Conservation (phyloP, 1,140 invertebrate genomes). For the Diuraphis noxia region DNA sequence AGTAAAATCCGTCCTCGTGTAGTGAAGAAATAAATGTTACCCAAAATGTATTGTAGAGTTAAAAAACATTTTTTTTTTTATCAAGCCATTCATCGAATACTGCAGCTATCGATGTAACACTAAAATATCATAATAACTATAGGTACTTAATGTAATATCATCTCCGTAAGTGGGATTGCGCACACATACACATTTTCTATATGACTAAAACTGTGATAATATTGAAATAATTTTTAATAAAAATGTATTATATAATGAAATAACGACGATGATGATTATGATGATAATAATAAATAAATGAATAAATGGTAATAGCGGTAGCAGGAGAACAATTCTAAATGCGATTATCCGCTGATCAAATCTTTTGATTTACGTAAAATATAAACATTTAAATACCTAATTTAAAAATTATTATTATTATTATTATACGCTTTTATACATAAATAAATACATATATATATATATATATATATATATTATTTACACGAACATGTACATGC, state of each 20-base stretch:
- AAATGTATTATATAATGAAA: background rate
- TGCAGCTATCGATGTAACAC: background rate
- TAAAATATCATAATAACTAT: constrained; percentile 11
- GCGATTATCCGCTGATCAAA: background rate
- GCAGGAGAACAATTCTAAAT: background rate
- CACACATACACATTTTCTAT: constrained; percentile 8
- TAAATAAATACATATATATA: background rate
- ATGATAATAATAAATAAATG: constrained; percentile 10
- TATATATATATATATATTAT: background rate
- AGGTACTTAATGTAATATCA: background rate
- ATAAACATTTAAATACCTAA: background rate
- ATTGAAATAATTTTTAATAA: constrained; percentile 3
- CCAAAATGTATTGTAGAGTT: background rate
- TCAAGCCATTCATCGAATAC: background rate
- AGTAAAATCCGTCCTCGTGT: constrained; percentile 5
- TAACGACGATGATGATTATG: background rate
- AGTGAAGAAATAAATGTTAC: constrained; percentile 9
- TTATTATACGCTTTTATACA: constrained; percentile 9
- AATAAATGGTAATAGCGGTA: background rate
- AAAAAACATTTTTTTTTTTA: background rate
- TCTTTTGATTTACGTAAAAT: background rate
- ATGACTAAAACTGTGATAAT: constrained; percentile 4
- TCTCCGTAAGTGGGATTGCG: background rate
- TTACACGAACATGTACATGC: constrained; percentile 5
- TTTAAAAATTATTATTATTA: background rate